phyloP scores from a whole-genome alignment of 2,113 vertebrate species.

The Ranitomeya imitator region DNA sequence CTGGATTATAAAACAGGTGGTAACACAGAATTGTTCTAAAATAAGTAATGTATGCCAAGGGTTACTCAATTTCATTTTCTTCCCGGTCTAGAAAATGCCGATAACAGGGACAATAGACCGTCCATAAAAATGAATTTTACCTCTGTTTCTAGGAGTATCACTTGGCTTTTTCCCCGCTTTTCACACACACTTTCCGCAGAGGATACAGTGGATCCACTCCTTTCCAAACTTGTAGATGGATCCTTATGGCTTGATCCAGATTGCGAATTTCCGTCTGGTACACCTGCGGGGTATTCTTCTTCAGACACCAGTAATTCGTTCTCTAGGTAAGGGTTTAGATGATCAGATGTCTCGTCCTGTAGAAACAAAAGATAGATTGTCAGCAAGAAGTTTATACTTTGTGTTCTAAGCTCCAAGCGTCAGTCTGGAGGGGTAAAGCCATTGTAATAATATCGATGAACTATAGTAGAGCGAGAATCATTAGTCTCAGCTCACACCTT shows the following conservation, averaged over 20 bases:
- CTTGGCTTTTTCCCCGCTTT: background rate
- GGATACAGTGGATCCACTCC: background rate
- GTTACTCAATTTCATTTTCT: too few species aligned
- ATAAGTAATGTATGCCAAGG: too few species aligned
- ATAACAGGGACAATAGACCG: too few species aligned
- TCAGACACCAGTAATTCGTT: background rate
- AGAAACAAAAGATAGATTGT: background rate
- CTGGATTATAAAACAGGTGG: too few species aligned
- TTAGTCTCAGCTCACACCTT: background rate
- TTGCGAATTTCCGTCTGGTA: background rate
- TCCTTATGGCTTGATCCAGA: background rate
- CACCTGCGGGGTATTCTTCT: background rate
- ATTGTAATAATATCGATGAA: background rate
- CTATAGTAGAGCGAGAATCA: background rate
- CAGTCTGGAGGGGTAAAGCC: background rate
- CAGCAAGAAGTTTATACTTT: background rate
- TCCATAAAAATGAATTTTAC: background rate
- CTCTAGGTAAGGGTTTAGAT: background rate
- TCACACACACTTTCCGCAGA: background rate
- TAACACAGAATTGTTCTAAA: too few species aligned
- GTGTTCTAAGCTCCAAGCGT: background rate
- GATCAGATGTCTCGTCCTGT: background rate
- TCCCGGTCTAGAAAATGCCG: too few species aligned
- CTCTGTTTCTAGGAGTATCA: background rate
- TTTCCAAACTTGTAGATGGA: background rate